Percentiles rank a stretch among this genome's conserved stretches.
These are phyloP conservation scores for Mythimna ferrago DNA, from an alignment of 2,888 invertebrate genomes.

Conservation along the genomic window DNA sequence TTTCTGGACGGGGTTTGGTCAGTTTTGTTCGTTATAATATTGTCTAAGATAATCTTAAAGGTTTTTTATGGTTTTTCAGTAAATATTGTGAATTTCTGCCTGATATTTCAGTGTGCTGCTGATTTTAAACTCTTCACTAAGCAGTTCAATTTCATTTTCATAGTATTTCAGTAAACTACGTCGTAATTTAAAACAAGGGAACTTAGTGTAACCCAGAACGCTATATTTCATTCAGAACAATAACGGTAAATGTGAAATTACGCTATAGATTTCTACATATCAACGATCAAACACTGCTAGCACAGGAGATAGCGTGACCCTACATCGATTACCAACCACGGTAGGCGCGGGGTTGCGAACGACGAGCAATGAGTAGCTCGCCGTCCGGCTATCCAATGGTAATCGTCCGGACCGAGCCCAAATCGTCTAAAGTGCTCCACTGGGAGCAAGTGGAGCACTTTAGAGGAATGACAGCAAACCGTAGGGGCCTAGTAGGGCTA, in stretches of 20 bases:
- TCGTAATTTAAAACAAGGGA: too few relatives aligned
- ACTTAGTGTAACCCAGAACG: not conserved
- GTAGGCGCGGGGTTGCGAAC: too few relatives aligned
- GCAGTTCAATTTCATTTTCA: not conserved
- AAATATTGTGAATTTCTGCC: not conserved
- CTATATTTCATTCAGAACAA: not conserved
- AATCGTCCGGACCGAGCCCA: too few relatives aligned
- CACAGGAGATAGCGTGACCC: too few relatives aligned
- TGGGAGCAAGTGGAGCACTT: too few relatives aligned
- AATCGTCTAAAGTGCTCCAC: too few relatives aligned
- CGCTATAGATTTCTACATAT: not conserved
- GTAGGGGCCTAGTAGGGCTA: too few relatives aligned
- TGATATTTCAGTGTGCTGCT: not conserved
- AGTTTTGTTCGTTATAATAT: conserved; percentile 24
- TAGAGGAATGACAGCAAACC: too few relatives aligned
- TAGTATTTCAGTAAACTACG: not conserved
- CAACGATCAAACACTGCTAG: not conserved
- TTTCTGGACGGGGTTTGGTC: conserved; percentile 38
- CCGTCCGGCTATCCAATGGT: too few relatives aligned
- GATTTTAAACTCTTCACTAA: not conserved
- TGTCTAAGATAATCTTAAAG: not conserved
- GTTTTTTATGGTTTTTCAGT: not conserved
- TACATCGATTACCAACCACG: too few relatives aligned
- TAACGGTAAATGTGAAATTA: too few relatives aligned
- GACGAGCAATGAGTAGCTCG: too few relatives aligned